Conservation (phyloP, 2,888 invertebrate species). For the Oscheius myriophilus region DNA sequence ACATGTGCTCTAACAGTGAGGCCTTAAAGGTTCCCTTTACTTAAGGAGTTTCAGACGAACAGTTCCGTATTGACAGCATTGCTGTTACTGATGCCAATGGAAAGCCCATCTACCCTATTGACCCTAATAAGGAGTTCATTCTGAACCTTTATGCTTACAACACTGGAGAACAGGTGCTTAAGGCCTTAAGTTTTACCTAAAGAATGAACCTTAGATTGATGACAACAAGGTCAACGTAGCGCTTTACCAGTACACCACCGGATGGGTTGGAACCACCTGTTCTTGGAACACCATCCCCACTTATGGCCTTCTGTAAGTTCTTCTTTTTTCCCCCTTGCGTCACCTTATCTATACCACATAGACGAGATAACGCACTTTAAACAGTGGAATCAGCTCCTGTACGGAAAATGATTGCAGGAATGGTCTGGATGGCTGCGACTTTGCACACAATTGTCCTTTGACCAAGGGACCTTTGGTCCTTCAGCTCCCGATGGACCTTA, state of each 20-base stretch:
- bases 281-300: constrained; percentile 59
- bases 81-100: constrained; percentile 47
- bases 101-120: constrained; percentile 59
- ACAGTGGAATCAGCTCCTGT: too few species aligned
- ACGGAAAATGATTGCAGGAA: too few species aligned
- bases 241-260: constrained; percentile 53
- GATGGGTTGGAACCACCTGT: constrained; percentile 51
- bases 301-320: constrained; percentile 55
- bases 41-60: constrained; percentile 29
- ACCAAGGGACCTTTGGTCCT: constrained; percentile 58
- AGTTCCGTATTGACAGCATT: constrained; percentile 54
- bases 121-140: constrained; percentile 56
- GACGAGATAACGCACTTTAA: constrained; percentile 39
- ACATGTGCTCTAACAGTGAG: constrained; percentile 55
- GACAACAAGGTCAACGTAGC: constrained; percentile 62
- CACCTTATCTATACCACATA: constrained; percentile 16
- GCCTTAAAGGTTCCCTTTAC: background rate
- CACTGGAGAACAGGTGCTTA: constrained; percentile 51
- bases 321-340: background rate
- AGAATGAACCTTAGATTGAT: constrained; percentile 36
- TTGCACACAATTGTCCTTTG: constrained; percentile 65
- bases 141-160: constrained; percentile 61
- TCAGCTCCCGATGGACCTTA: constrained; percentile 56
- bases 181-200: background rate
- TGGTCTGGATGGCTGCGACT: constrained; percentile 60